Base-by-base conservation (phyloP, 2,797 vertebrate genomes). In the Lagocephalus sceleratus region DNA sequence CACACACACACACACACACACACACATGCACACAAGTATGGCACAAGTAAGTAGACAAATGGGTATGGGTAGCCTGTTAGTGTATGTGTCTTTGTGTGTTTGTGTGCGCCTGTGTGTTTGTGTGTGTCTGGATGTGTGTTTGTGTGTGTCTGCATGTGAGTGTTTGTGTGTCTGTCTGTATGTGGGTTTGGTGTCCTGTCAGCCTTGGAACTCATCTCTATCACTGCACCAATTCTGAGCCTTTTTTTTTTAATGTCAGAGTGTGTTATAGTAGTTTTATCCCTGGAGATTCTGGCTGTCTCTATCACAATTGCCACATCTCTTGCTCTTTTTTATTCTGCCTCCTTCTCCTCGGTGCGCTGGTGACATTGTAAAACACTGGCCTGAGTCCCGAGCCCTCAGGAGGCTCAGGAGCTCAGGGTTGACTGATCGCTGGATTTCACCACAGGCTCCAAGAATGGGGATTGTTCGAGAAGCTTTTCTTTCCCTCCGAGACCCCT, bases 381-480 rank as follows among this genome's bases (percentile, higher is more conserved):
- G 80, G 80, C 71, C 76, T 40, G 60, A 74, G 73, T 82, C 83
- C 74, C 76, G 64, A 68, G 74, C 77, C 70, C 81, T 77, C 79
- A 74, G 73, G 76, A 81, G 80, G 77, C 75, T 82, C 71, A 73
- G 74, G 58, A 73, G 77, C 83, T 88, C 82, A 83, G 72, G 81
- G 79, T 78, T 83, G 86, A 85, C 85, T 87, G 82, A 87, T 83
- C 76, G 69, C 76, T 75, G 79, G 83, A 87, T 85, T 85, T 84
- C 75, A 82, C 74, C 77, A 78, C 75, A 63, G 82, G 74, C 72
- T 79, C 77, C 79, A 76, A 63, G 73, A 78, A 75, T 45, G 40
- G 66, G 82, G 77, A 83, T 84, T 79, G 78, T 83, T 80, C 65
- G 66, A 75, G 79, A 76, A 76, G 81, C 83, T 82, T 82, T 76